Base-by-base conservation (phyloP, 2,888 invertebrate genomes). In the Ormyrus nitidulus region DNA sequence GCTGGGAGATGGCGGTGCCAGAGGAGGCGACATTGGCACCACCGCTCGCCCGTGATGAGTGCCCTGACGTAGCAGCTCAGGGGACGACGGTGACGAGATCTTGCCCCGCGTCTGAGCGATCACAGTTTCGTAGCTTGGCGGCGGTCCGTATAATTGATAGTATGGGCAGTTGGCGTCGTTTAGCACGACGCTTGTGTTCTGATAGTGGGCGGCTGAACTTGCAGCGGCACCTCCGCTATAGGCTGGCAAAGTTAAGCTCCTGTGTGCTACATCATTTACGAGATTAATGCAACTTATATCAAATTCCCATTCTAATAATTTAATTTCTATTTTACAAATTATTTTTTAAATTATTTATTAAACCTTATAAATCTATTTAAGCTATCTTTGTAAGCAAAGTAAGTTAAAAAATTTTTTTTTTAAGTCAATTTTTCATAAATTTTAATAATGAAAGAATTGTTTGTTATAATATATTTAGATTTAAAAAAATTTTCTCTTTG, bases 121-220 rank as follows among this genome's bases (percentile, higher is more conserved):
- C 73, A 91, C 91, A 58, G 91, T 91, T 80, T 92, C 91, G 83
- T 91, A 91, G 82, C 91, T 91, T n/a, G 91, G 91, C 10, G 92
- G 92, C 61, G 92, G 92, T 19, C 91, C 91, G 82, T 91, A 91
- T n/a, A 91, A 83, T 80, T 91, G 90, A 82, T 91, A 91, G 81
- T 91, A 91, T 5, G 91, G 91, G 77, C 90, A 91, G 85, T 88
- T 89, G 56, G 87, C 84, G 77, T 90, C 89, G 79, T 90, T 90
- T 77, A 89, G 79, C 54, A 90, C 86, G 74, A 90, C 90, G 77
- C 85, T 89, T 77, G 90, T 89, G 82, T 89, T 89, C 80, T 89
- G 90, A 80, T 88, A 90, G 65, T 89, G 88, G 49, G 87, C 83
- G 19, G 89, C 88, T 75, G 85, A 85, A 59, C 88, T 86, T 7